A percentile compares a stretch with the other conserved stretches of the same genome.
Evolutionary conservation across 1,140 invertebrate species (phyloP).

Genomic region (Diachasmimorpha longicaudata): DNA sequence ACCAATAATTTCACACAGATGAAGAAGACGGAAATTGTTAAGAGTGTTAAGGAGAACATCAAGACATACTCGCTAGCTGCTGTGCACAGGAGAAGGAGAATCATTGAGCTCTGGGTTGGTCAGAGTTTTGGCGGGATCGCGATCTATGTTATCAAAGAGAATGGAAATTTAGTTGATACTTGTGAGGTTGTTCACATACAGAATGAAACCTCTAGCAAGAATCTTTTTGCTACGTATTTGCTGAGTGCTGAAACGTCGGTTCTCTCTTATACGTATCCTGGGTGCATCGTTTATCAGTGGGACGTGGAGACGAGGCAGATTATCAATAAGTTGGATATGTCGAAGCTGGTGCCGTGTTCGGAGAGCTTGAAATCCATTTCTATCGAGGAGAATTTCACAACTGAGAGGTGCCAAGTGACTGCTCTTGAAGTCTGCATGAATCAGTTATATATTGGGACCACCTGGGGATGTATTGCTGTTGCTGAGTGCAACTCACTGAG

Average conservation of each 20-base stretch:
- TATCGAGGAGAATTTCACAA: slow-evolving; percentile 85
- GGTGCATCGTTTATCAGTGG: slow-evolving; percentile 88
- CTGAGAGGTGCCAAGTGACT: slow-evolving; percentile 82
- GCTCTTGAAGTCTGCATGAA: slow-evolving; percentile 74
- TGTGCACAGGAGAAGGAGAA: slow-evolving; percentile 46
- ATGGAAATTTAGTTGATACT: slow-evolving; percentile 48
- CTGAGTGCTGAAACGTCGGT: slow-evolving; percentile 66
- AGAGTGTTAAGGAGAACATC: slow-evolving; percentile 37
- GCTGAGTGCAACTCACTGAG: slow-evolving; percentile 79
- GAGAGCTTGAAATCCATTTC: slow-evolving; percentile 91
- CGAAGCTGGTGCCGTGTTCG: slow-evolving; percentile 88
- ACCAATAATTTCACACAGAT: slow-evolving; percentile 56
- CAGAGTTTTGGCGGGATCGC: slow-evolving; percentile 76
- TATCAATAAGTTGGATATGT: slow-evolving; percentile 86
- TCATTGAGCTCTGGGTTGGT: slow-evolving; percentile 72
- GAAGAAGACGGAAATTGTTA: slow-evolving; percentile 51
- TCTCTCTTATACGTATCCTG: slow-evolving; percentile 79
- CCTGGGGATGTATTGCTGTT: slow-evolving; percentile 90
- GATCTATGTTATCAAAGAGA: slow-evolving; percentile 68
- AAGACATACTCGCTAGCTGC: slow-evolving; percentile 57
- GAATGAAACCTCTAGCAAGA: slow-evolving; percentile 44
- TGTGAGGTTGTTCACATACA: slow-evolving; percentile 40
- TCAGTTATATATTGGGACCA: slow-evolving; percentile 86
- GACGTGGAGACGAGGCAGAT: slow-evolving; percentile 70
- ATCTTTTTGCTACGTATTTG: slow-evolving; percentile 57